Base-by-base conservation (phyloP, 2,888 invertebrate species). In the Auanema freiburgensis region DNA sequence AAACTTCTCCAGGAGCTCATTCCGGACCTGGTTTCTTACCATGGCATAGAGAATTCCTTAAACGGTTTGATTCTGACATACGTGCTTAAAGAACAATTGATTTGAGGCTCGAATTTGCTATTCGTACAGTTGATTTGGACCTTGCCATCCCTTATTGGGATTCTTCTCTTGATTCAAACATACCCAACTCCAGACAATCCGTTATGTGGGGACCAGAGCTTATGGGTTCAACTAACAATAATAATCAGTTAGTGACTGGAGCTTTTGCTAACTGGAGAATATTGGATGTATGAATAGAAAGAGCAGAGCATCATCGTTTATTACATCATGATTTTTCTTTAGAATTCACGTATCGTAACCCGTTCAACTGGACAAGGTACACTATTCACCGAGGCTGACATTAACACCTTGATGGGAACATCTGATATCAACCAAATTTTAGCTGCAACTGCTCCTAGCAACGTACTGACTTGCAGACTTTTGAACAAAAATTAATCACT, bases 141-240 rank as follows among this genome's bases (percentile, higher is more conserved):
- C 33, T 58, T 14, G 10, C 16, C 6, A 11, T 58, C n/a, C 58
- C 58, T 23, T 58, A 58, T 24, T 58, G 58, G 58, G 58, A 58
- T 18, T 46, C 46, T 23, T 25, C 58, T 1, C 16, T 58, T 18
- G 58, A 58, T 23, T 16, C n/a, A 11, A 10, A 21, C 16, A 4
- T 58, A 14, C 49, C 49, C 2, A 25, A 46, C 33, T 50, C 58
- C 0, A 58, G 16, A 24, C 18, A 46, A 14, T 58, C 58, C 1
- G 49, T 46, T 8, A 24, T 58, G 21, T 58, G 58, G 58, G 18
- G 24, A 25, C 40, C 58, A 2, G 58, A 58, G 8, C 50, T 58
- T 1, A 46, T 58, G 21, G 46, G 21, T 46, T 21, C 46, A 46
- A 8, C 8, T 5, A 46, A 18, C 8, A 46, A 8, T 8, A 46